Base-by-base conservation (phyloP, 2,888 invertebrate species). In the Notodonta ziczac region DNA sequence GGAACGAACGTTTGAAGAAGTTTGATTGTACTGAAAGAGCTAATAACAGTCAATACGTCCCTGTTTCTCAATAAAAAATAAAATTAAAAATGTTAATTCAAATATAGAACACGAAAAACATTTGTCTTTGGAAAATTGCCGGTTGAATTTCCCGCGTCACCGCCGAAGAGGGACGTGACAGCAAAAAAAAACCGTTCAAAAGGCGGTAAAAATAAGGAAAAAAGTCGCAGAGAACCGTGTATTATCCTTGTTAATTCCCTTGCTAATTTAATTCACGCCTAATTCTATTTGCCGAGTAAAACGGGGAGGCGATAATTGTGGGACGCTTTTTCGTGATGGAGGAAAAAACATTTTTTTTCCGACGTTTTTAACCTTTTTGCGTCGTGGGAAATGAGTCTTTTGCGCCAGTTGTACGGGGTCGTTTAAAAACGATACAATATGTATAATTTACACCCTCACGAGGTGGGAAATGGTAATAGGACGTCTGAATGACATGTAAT, bases 161-260 rank as follows among this genome's bases (percentile, higher is more conserved):
- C 69, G 58, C 63, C 62, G 59, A 73, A 63, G 66, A 73, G 74
- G 74, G 77, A 76, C 76, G 73, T 75, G 72, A 67, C 68, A 70
- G 70, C 72, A 69, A 75, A 82, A 79, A n/a, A 88, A 88, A 87
- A 87, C 74, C 75, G 78, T 77, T 77, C 74, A 84, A 86, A 86
- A 84, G 81, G 77, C 80, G 83, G 78, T 71, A 84, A 87, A 90
- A 89, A 87, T 85, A 88, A 84, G 84, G 87, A 87, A 90, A 90
- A 83, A 87, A 84, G 81, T 50, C 72, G 83, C 82, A 84, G 81
- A 78, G 82, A 86, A 85, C 82, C 85, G 88, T 72, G 76, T 85
- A 93, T 93, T 93, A 93, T 93, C 92, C 93, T 87, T 91, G 93
- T 91, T 93, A 93, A 93, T 93, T 88, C 92, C 84, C 84, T 80